Percentiles rank a stretch among this genome's conserved stretches.
Evolutionary conservation across 2,113 vertebrate genomes (phyloP).

Genomic region (Pterocles burchelli): DNA sequence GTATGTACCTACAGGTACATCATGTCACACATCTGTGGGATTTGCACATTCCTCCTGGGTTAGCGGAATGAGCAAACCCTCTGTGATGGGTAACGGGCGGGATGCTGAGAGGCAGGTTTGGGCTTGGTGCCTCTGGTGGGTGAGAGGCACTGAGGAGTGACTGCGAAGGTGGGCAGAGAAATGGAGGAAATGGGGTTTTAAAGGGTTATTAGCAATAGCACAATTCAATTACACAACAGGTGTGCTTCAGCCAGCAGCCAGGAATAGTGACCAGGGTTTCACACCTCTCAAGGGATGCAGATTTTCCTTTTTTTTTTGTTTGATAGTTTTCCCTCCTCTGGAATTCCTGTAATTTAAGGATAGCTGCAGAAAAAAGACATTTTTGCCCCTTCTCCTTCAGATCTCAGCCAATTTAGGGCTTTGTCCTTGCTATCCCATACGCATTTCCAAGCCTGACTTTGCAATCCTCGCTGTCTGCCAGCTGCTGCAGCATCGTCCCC

Average conservation of each 20-base stretch:
- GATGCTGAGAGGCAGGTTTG: background rate
- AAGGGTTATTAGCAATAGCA: background rate
- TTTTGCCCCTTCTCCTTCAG: background rate
- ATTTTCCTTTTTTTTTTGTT: background rate
- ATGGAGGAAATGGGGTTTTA: background rate
- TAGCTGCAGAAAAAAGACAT: background rate
- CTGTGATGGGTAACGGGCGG: background rate
- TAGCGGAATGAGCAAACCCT: background rate
- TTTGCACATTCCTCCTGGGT: background rate
- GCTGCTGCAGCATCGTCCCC: background rate
- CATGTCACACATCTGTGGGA: background rate
- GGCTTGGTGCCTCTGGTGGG: background rate
- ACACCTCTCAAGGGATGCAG: background rate
- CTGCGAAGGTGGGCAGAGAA: background rate
- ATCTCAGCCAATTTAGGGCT: background rate
- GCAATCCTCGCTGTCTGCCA: background rate
- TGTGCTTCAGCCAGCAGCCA: background rate
- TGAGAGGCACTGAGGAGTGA: background rate
- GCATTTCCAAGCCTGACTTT: background rate
- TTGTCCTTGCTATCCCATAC: background rate
- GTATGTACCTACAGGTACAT: background rate
- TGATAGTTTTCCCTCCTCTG: background rate
- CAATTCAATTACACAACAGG: background rate
- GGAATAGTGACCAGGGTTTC: background rate
- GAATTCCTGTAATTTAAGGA: background rate